These are phyloP conservation scores for Sclerurus mexicanus DNA, from an alignment of 2,113 vertebrate genomes.

Conservation along the genomic window DNA sequence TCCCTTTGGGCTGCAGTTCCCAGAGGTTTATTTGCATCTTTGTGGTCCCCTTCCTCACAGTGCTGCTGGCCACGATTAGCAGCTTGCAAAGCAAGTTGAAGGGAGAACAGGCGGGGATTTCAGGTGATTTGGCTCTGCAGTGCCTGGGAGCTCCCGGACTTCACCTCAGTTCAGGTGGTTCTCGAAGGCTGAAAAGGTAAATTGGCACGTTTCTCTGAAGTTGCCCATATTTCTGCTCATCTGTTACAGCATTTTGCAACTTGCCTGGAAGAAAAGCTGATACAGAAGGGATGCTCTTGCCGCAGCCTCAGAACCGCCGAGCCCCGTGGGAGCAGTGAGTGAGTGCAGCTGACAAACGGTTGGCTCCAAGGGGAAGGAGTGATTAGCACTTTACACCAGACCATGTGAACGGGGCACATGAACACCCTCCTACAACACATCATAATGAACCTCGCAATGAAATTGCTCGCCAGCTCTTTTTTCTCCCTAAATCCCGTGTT, in stretches of 20 bases:
- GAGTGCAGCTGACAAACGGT: neutral
- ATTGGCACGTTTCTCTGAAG: neutral
- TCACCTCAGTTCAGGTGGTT: neutral
- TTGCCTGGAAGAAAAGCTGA: neutral
- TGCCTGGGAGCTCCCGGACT: neutral
- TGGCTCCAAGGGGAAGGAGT: neutral
- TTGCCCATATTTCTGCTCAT: neutral
- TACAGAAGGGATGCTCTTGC: neutral
- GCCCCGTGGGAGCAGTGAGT: neutral
- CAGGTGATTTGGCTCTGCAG: neutral
- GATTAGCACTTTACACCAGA: neutral
- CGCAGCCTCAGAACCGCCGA: neutral
- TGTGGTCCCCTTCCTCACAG: neutral
- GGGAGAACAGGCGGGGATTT: neutral
- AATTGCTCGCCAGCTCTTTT: neutral
- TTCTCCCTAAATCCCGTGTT: neutral
- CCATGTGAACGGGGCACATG: neutral
- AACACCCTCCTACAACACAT: rapidly evolving
- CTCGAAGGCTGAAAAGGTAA: neutral
- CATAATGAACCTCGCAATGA: neutral
- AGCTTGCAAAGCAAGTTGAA: neutral
- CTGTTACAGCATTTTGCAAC: neutral
- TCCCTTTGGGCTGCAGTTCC: neutral
- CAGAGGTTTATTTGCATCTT: neutral
- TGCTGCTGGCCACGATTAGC: neutral